Base-by-base conservation (phyloP, 1,140 invertebrate species). In the Leptinotarsa texana region DNA sequence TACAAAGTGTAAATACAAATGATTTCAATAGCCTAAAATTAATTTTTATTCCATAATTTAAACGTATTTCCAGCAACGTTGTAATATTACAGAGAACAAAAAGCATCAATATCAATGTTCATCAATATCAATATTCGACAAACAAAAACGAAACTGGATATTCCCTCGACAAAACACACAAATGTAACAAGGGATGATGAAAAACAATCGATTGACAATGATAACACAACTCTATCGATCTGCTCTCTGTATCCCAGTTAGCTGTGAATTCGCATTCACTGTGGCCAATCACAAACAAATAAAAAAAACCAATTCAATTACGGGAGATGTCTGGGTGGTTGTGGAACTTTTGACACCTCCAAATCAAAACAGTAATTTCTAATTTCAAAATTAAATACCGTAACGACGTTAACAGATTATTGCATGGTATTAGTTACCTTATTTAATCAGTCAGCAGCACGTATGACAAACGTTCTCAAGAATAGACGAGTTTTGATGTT, bases 191-290 rank as follows among this genome's bases (percentile, higher is more conserved):
- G n/a, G 15, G 51, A 57, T 62, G 61, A 24, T 22, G 24, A 61
- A 57, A 70, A 48, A 70, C 21, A 57, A 73, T 47, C 63, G n/a
- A 73, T 63, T 73, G 71, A 73, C 24, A 65, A 73, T 65, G 71
- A 65, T 73, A 51, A 74, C 27, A 69, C 27, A 63, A 75, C 42
- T n/a, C 42, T 67, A 68, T 69, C 72, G 49, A 77, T 77, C 76
- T 79, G 78, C 79, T 80, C 79, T 80, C 78, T 74, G 75, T 79
- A 79, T 79, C 78, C 76, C 74, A 73, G 63, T 65, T 63, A 65
- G 57, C 62, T 65, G 63, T 65, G 63, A 65, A 22, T 65, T 65
- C 21, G 21, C 8, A 4, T 73, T 57, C 42, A 62, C 74, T 78
- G 72, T 78, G 74, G 78, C 75, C 78, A 79, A 78, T 78, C 72